Evolutionary conservation across 2,888 invertebrate genomes (phyloP).

Genomic region (Hyposoter dolosus): DNA sequence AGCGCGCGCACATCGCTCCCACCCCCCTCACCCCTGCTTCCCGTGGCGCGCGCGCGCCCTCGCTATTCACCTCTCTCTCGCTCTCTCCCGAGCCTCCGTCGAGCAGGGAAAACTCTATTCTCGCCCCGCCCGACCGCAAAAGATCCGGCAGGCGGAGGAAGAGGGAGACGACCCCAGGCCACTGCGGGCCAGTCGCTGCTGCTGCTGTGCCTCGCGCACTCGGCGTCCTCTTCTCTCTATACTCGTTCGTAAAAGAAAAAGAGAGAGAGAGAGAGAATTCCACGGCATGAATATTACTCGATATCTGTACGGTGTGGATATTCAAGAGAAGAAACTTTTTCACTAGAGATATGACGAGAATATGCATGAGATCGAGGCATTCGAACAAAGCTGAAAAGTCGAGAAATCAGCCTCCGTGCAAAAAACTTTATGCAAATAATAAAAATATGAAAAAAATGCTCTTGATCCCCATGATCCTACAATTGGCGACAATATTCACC

Average conservation of each 20-base stretch:
- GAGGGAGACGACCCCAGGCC: slow-evolving; percentile 60
- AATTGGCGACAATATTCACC: background rate
- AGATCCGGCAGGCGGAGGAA: slow-evolving; percentile 62
- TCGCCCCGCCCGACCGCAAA: slow-evolving; percentile 63
- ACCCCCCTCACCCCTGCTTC: slow-evolving; percentile 31
- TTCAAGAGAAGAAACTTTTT: slow-evolving; percentile 9
- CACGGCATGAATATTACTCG: slow-evolving; percentile 49
- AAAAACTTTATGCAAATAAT: background rate
- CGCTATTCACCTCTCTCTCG: background rate
- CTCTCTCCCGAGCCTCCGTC: background rate
- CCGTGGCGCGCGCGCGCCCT: slow-evolving; percentile 62
- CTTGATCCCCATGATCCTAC: background rate
- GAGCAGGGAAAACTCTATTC: slow-evolving; percentile 1
- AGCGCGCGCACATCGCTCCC: slow-evolving; percentile 75
- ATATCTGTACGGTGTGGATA: background rate
- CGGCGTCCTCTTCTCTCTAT: slow-evolving; percentile 20
- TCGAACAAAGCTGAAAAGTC: background rate
- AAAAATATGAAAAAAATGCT: background rate
- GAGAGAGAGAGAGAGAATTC: slow-evolving; percentile 24
- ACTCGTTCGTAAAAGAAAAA: slow-evolving; percentile 25
- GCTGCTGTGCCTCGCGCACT: slow-evolving; percentile 42
- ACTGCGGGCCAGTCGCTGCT: slow-evolving; percentile 35
- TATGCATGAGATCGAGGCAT: slow-evolving; percentile 1
- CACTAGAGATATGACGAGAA: background rate
- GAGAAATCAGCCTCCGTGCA: background rate